Base-by-base conservation (phyloP, 1,140 invertebrate species). In the Linepithema humile region DNA sequence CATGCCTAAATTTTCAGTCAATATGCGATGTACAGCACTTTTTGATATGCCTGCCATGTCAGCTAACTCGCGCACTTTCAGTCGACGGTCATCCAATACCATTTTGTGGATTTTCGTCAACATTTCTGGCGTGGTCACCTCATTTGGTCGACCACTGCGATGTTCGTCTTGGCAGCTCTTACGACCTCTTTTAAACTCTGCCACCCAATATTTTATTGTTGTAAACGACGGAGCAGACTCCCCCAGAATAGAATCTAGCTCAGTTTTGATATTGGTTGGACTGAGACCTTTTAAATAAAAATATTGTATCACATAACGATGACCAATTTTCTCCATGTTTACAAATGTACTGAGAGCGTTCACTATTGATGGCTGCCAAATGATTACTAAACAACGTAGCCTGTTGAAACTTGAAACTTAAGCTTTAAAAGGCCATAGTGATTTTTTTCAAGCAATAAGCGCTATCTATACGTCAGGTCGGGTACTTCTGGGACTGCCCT, bases 141-240 rank as follows among this genome's bases (percentile, higher is more conserved):
- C 59, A 75, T 86, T 86, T 86, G 80, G 74, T 65, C 82, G 84
- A 70, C 84, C 86, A 78, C 77, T 78, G 84, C 78, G 86, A 84
- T 87, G 85, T 74, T 89, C 78, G 60, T 89, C 26, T 72, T 55
- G 48, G 29, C 48, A 60, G 67, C 85, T 89, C 43, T 40, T 86
- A 89, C 53, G 67, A 50, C 86, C 85, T 82, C 83, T 64, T 88
- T 89, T 91, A 84, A 90, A 84, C 60, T 90, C 88, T 32, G 78
- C 65, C 15, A 84, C 77, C 84, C 86, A 82, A 84, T 84, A 38
- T 86, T 85, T 85, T 64, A 88, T 74, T 64, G 80, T 91, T 69
- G 83, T 88, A 85, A 89, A 87, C 67, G 62, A 89, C 62, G 82
- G 84, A 45, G 67, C 57, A 85, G 82, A 75, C 26, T 86, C 72